These are phyloP conservation scores for Smittia aterrima DNA, from an alignment of 2,888 invertebrate species.

Conservation along the genomic window DNA sequence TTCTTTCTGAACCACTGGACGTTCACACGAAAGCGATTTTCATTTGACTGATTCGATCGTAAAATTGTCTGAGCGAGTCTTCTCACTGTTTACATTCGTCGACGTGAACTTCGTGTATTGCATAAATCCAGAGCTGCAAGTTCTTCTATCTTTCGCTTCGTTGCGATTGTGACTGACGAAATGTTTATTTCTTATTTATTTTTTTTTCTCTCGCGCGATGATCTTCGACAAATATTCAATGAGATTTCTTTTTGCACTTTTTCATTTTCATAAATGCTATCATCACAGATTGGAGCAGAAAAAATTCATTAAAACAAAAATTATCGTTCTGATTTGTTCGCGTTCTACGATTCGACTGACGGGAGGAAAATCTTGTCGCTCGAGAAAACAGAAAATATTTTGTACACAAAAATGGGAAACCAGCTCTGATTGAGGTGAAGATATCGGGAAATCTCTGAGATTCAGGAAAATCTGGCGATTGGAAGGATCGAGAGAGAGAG, in stretches of 20 bases:
- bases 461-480: slow-evolving; percentile 14
- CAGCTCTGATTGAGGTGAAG: slow-evolving; percentile 11
- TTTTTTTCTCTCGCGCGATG: not conserved
- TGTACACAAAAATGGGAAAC: not conserved
- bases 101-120: not conserved
- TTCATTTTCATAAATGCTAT: slow-evolving; percentile 35
- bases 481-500: slow-evolving; percentile 6
- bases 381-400: not conserved
- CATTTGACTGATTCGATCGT: not conserved
- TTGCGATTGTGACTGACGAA: not conserved
- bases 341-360: slow-evolving; percentile 32
- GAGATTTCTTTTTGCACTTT: slow-evolving; percentile 36
- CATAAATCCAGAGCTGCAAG: not conserved
- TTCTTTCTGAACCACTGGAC: not conserved
- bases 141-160: not conserved
- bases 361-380: slow-evolving; percentile 22
- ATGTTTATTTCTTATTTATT: not conserved
- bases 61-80: not conserved
- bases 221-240: slow-evolving; percentile 4
- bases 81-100: not conserved
- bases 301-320: slow-evolving; percentile 33
- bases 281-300: slow-evolving; percentile 38
- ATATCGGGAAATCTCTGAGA: not conserved
- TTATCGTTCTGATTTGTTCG: slow-evolving; percentile 30
- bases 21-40: not conserved